Evolutionary conservation across 2,888 invertebrate genomes (phyloP), one percentile per base, ranked within the genome.

Genomic region (Chrysina gloriosa): DNA sequence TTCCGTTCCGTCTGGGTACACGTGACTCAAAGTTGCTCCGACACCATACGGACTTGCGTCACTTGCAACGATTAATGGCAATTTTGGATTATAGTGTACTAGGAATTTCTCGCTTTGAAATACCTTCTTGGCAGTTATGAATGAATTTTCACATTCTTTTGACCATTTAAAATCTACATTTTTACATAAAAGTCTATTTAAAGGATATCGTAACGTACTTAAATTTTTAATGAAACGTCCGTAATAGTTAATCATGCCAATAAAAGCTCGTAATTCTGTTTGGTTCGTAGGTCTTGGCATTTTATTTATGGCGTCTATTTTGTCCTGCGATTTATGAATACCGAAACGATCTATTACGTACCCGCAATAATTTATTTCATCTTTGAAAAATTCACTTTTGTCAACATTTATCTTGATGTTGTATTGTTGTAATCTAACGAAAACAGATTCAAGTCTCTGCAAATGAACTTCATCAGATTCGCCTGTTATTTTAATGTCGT

Each of bases 171-270:
- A 80, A 39, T 69, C 50, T 6, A 69, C 69, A 2, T 73, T 39
- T n/a, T 76, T 72, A 11, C 69, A 52, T 29, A 78, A 61, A 48
- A 80, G 69, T n/a, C 74, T 71, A 63, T 78, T 74, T 16, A 80
- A 42, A 5, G 77, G 78, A 61, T 74, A 71, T 7, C 78, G 11
- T 16, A 77, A 66, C 3, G 72, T 69, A 19, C 77, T 75, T 47
- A 76, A 64, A 61, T 79, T 75, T 71, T 74, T 65, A 1, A 81
- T 67, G 65, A 80, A 81, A 36, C 75, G 69, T 2, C 74, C 76
- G 65, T 82, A 80, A 70, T 79, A 81, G 70, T 77, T 77, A 9
- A 76, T 71, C n/a, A 79, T 68, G n/a, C 77, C 78, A 9, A 80
- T 25, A 67, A 79, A 77, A 5, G 77, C n/a, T n/a, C n/a, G n/a